Evolutionary conservation across 2,888 invertebrate genomes (phyloP), one percentile per base, ranked within the genome.

Genomic region (Acanthoscelides obtectus): DNA sequence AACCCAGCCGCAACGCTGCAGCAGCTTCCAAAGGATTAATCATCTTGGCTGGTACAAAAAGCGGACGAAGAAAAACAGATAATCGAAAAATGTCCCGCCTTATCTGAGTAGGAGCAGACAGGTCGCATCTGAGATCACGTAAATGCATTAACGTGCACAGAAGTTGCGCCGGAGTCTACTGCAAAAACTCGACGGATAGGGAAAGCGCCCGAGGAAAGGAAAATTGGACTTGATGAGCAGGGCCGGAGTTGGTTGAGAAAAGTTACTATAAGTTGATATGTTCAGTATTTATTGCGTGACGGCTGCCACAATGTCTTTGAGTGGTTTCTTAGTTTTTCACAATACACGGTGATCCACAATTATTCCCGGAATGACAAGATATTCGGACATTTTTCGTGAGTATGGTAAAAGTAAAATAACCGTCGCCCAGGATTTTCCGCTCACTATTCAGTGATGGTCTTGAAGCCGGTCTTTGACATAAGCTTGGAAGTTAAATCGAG

Each of bases 71-170:
- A 45, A 45, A 45, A 45, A 45, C 45, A 45, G 45, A 45, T 45
- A 45, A 45, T 45, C 45, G 45, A 45, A 45, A 45, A 45, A 45
- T 45, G 45, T 45, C 45, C 45, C 45, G 45, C 45, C 45, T 45
- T 45, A 45, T 45, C 45, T 45, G 45, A 45, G 45, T 45, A 45
- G 45, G 45, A 45, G 45, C 45, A 45, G 45, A 45, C 45, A 45
- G 45, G 67, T 19, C 21, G 67, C 22, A 67, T 67, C 67, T 67
- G 22, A n/a, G 67, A 67, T 67, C 67, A 20, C 67, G 67, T 67
- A 67, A 67, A 22, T 67, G 67, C 67, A 67, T 67, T 67, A 67
- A 22, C 67, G 67, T 67, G 67, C 67, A 64, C n/a, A 67, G 45
- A 12, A 45, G 45, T 45, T 45, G 45, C 45, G 45, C 45, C 45